These are phyloP conservation scores for Scomber japonicus DNA, from an alignment of 2,113 vertebrate species.

Conservation along the genomic window DNA sequence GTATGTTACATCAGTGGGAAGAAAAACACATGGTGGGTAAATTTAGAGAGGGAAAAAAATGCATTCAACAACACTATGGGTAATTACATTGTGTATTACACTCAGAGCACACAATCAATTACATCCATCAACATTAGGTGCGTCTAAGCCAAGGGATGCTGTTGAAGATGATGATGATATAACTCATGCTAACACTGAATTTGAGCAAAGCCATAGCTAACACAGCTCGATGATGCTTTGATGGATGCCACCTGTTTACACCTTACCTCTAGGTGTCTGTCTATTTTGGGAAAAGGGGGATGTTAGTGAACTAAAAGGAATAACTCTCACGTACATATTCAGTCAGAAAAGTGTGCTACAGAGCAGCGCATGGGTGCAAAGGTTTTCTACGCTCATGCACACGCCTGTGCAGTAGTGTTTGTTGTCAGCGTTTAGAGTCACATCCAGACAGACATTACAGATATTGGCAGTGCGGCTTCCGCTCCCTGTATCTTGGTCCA, in stretches of 20 bases:
- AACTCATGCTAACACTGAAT: background rate
- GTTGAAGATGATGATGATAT: background rate
- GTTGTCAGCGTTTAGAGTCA: slow-evolving; percentile 31
- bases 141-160: background rate
- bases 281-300: background rate
- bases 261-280: background rate
- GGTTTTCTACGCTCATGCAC: background rate
- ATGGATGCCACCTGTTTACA: background rate
- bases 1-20: background rate
- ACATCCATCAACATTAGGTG: slow-evolving; percentile 4
- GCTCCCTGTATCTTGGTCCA: slow-evolving; percentile 71
- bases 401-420: slow-evolving; percentile 18
- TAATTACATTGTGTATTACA: background rate
- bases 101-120: background rate
- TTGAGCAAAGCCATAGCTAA: background rate
- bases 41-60: background rate
- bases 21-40: background rate
- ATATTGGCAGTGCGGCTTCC: slow-evolving; percentile 47
- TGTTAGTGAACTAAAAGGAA: background rate
- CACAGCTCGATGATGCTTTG: background rate
- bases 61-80: background rate
- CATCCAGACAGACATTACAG: slow-evolving; percentile 61
- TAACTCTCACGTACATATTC: background rate
- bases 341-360: background rate
- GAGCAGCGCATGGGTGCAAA: background rate